Conservation (phyloP, 2,113 vertebrate species). For the Dascyllus trimaculatus region DNA sequence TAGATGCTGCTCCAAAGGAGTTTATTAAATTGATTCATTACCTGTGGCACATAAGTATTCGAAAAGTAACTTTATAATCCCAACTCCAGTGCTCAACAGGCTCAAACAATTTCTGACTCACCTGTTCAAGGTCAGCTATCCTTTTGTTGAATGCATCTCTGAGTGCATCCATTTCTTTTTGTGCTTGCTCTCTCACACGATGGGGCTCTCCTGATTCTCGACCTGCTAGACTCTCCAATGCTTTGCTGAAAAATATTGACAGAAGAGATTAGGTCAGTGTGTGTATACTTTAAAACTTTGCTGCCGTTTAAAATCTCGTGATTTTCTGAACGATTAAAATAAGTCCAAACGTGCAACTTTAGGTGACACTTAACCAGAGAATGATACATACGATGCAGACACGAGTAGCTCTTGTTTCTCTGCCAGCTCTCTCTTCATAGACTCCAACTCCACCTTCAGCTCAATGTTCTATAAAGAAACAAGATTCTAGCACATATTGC, state of each 20-base stretch:
- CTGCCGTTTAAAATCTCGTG: not conserved
- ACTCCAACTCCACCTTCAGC: conserved; percentile 97
- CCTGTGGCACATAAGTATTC: not conserved
- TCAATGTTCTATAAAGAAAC: conserved; percentile 92
- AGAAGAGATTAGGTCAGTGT: not conserved
- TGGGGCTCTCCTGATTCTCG: conserved; percentile 88
- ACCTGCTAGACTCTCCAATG: conserved; percentile 91
- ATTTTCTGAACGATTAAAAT: not conserved
- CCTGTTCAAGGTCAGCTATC: conserved; percentile 88
- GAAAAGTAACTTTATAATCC: not conserved
- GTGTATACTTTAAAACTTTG: not conserved
- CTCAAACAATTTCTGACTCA: conserved; percentile 34
- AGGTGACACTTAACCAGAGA: not conserved
- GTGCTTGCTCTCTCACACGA: conserved; percentile 85
- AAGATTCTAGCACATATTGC: conserved; percentile 2
- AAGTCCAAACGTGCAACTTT: not conserved
- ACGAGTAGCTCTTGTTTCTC: conserved; percentile 95
- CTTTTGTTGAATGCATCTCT: conserved; percentile 82
- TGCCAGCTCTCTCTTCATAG: conserved; percentile 92
- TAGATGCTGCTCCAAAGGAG: too few species aligned
- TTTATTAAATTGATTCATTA: not conserved
- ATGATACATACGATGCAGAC: conserved; percentile 93
- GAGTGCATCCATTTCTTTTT: conserved; percentile 87
- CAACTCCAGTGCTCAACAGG: not conserved
- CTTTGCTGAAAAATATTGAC: conserved; percentile 86